Evolutionary conservation across 2,113 vertebrate genomes (phyloP).

Genomic region (Felis catus): F.catus_Fca126_mat1.0 CM031427.1:13986501-13987000

Average conservation of each 20-base stretch:
- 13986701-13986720: not conserved
- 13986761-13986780: not conserved
- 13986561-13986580: not conserved
- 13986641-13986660: fast-evolving
- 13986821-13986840: not conserved
- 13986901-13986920: not conserved
- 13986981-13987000: not conserved
- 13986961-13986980: not conserved
- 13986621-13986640: not conserved
- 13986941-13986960: not conserved
- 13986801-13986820: not conserved
- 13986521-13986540: not conserved
- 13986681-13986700: not conserved
- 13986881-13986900: fast-evolving
- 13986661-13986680: not conserved
- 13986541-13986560: not conserved
- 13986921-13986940: not conserved
- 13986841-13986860: not conserved
- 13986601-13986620: no score
- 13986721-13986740: fast-evolving
- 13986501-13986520: not conserved
- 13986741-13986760: not conserved
- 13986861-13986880: not conserved
- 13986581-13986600: not conserved
- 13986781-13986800: no score